Evolutionary conservation across 2,113 vertebrate genomes (phyloP), one percentile per base, ranked within the genome.

Genomic region (Prinia subflava): DNA sequence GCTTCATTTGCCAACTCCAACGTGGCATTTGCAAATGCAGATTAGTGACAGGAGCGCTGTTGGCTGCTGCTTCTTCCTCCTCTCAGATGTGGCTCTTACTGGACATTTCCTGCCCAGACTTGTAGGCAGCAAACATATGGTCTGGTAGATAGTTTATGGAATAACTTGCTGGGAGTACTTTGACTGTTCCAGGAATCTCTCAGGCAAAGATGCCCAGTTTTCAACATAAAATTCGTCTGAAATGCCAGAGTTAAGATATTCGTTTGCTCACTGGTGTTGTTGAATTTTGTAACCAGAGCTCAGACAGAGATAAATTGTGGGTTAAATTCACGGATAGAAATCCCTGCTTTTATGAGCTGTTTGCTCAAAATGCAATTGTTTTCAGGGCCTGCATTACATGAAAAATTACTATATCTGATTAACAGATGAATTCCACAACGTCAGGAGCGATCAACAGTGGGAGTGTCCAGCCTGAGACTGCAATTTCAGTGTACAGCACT

Each of bases 181-280:
- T 5, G 62, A 82, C 65, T 76, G 83, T 95, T 97, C 96, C 50
- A 86, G 84, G 91, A 97, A 97, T 92, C 89, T 96, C 91, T 33
- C 73, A 60, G 13, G 55, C 67, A 89, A 71, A 95, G 94, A 96
- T 73, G 73, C 70, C 31, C 60, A 13, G 31, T 81, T 90, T 89
- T 75, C 82, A 80, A 24, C 69, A 84, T 64, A 91, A 70, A 74
- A 62, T 27, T 35, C 85, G 6, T 96, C 89, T 63, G 77, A 97
- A 96, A 97, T 97, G 95, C 96, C 96, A 96, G 41, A 96, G 92
- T 96, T 93, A 97, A 97, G 97, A 83, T 90, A 87, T 90, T 96
- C 95, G 15, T 89, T 96, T 95, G 76, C 83, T 90, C 64, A 2
- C 94, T 97, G 27, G 4, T 63, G 27, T 76, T 91, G 91, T 95